These are phyloP conservation scores for Diplogasteroides magnus DNA, from an alignment of 1,140 invertebrate genomes.

Conservation along the genomic window DNA sequence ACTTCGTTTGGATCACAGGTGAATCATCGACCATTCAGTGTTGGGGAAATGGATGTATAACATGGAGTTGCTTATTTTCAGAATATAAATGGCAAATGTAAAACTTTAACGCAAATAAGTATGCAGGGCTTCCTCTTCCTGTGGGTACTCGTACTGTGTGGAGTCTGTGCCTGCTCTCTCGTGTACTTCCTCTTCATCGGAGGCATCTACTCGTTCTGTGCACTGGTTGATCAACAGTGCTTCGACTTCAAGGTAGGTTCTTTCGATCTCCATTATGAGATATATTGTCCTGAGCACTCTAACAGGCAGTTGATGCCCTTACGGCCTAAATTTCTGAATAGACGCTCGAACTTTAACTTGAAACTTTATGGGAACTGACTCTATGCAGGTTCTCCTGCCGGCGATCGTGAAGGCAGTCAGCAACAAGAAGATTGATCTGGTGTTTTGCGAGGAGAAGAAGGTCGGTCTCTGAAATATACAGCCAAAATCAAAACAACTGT, in stretches of 20 bases:
- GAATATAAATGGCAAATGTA: not conserved
- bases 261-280: not conserved
- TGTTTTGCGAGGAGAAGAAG: conserved; percentile 21
- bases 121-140: conserved; percentile 5
- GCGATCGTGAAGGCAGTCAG: conserved; percentile 14
- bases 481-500: not conserved
- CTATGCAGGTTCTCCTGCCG: conserved; percentile 9
- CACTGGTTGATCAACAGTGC: conserved; percentile 13
- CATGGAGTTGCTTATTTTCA: not conserved
- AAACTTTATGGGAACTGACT: too few relatives aligned
- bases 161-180: conserved; percentile 6
- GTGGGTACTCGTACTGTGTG: conserved; percentile 13
- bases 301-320: too few relatives aligned
- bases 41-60: not conserved
- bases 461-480: not conserved
- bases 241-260: conserved; percentile 19
- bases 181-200: conserved; percentile 19
- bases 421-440: conserved; percentile 19
- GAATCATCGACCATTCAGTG: not conserved
- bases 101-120: not conserved
- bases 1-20: conserved; percentile 9
- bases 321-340: too few relatives aligned
- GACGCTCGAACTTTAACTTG: too few relatives aligned
- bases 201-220: conserved; percentile 22
- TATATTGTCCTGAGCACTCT: too few relatives aligned